Evolutionary conservation across 2,113 vertebrate species (phyloP).

Genomic region (Anguilla japonica): DNA sequence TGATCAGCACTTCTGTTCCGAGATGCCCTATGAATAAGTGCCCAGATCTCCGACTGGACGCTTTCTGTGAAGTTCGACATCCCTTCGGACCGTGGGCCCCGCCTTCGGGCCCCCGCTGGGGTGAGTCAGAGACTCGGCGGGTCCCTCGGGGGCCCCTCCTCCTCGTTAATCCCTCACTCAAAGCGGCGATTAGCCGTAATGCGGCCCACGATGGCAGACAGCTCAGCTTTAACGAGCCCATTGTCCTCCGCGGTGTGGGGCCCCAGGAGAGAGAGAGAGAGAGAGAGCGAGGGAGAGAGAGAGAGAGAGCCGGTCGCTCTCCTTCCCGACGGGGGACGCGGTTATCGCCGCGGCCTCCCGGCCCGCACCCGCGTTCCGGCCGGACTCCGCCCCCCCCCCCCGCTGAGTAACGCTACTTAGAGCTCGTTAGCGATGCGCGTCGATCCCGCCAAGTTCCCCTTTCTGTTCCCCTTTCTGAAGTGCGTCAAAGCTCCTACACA

Average conservation of each 20-base stretch:
- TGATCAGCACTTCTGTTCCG: neutral
- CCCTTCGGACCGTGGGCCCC: neutral
- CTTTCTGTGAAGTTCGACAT: neutral
- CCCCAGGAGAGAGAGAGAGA: neutral
- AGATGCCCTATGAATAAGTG: neutral
- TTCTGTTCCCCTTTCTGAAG: neutral
- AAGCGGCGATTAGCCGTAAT: slow-evolving; percentile 34
- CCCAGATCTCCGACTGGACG: neutral
- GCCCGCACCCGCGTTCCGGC: neutral
- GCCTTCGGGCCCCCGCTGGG: neutral
- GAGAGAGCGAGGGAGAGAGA: neutral
- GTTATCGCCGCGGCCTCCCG: neutral
- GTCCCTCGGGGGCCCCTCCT: neutral
- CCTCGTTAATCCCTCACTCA: slow-evolving; percentile 46
- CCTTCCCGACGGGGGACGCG: slow-evolving; percentile 2
- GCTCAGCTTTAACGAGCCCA: slow-evolving; percentile 40
- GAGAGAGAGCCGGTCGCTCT: neutral
- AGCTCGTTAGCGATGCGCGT: neutral
- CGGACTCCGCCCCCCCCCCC: neutral
- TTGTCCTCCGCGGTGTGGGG: slow-evolving; percentile 46
- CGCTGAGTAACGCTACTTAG: neutral
- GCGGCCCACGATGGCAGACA: slow-evolving; percentile 32
- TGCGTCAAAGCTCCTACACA: neutral
- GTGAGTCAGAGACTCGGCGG: neutral
- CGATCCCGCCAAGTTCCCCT: neutral